phyloP scores from a whole-genome alignment of 1,140 invertebrate genomes.

The Cotesia glomerata region DNA sequence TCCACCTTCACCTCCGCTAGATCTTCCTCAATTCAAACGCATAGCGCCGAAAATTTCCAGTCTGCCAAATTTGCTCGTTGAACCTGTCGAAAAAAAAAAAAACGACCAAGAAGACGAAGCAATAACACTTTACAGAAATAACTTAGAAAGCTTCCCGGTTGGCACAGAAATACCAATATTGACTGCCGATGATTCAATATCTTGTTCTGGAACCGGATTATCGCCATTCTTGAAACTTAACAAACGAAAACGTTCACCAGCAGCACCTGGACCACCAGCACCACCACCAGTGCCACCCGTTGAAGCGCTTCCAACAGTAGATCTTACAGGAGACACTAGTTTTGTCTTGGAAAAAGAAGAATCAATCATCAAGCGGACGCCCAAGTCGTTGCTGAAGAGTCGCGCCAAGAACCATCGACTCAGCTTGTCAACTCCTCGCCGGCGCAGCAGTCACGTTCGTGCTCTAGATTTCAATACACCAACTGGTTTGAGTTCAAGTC shows the following conservation, averaged over 20 bases:
- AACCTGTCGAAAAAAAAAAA: no score
- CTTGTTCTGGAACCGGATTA: constrained; percentile 44
- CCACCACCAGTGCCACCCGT: neutral
- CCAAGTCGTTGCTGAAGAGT: constrained; percentile 50
- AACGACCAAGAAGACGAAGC: constrained; percentile 35
- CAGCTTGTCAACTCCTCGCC: constrained; percentile 60
- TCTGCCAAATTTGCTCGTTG: no score
- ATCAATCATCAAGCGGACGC: constrained; percentile 50
- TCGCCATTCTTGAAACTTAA: constrained; percentile 54
- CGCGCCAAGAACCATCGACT: constrained; percentile 53
- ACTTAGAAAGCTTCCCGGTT: constrained; percentile 35
- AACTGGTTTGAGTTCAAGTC: constrained; percentile 33
- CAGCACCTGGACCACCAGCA: neutral
- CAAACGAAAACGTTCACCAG: neutral
- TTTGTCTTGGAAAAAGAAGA: constrained; percentile 27
- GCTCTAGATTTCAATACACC: constrained; percentile 59
- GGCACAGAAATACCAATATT: constrained; percentile 43
- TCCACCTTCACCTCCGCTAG: no score
- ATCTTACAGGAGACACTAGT: neutral
- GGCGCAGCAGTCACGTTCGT: constrained; percentile 54
- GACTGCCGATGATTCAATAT: constrained; percentile 48
- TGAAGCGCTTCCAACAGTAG: neutral
- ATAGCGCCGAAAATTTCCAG: no score
- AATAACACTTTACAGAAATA: constrained; percentile 52
- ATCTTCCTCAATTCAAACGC: no score